Conservation (phyloP, 2,797 vertebrate species). For the Hozukius guyotensis region DNA sequence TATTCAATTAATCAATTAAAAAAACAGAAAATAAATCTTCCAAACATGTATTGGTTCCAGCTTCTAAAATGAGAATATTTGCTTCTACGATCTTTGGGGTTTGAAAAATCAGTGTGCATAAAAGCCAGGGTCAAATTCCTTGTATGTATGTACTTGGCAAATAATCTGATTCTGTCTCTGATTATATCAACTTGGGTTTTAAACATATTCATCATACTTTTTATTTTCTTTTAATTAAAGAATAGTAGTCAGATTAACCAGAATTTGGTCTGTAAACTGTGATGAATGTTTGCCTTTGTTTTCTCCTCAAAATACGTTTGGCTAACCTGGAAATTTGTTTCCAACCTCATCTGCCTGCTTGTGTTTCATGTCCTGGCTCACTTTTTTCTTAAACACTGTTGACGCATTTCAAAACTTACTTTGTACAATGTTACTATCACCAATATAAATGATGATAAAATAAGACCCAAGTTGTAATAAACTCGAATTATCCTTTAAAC, state of each 20-base stretch:
- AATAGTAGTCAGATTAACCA: not conserved
- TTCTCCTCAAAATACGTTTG: no score
- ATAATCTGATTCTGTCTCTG: no score
- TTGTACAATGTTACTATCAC: not conserved
- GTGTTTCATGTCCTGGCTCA: no score
- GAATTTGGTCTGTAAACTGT: not conserved
- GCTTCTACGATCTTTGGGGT: not conserved
- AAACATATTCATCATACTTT: not conserved
- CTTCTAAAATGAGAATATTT: not conserved
- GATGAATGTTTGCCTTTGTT: no score
- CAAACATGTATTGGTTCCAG: not conserved
- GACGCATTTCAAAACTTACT: not conserved
- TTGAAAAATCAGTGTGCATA: no score
- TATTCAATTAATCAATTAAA: no score
- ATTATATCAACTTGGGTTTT: no score
- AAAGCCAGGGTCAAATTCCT: no score
- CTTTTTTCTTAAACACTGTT: no score
- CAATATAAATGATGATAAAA: not conserved
- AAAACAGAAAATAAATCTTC: not conserved
- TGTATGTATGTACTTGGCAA: no score
- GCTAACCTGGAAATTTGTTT: not conserved
- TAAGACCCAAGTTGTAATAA: not conserved
- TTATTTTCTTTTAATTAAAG: not conserved
- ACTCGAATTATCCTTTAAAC: not conserved
- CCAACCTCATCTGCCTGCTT: not conserved